Evolutionary conservation across 2,797 vertebrate species (phyloP), one percentile per base, ranked within the genome.

Genomic region (Molossus alvarezi): DNA sequence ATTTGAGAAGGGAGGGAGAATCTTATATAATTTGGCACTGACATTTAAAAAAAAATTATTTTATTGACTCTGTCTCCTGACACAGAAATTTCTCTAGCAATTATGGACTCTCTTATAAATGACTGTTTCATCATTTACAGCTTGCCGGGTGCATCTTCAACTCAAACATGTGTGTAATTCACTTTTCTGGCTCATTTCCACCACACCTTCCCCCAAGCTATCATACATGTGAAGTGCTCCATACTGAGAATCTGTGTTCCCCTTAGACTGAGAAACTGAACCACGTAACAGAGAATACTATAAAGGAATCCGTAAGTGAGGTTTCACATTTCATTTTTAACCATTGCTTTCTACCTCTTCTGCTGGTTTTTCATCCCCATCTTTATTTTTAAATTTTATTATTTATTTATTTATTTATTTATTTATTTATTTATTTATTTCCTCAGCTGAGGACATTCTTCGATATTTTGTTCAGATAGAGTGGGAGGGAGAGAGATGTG

Each of bases 11-110:
- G 71, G 62, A 94, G 51, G 95, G 95, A 87, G 93, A 90, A 95
- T 13, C 55, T 82, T 90, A 90, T 45, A 65, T 75, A 90, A 82
- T 71, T 96, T 95, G 0, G 1, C 0, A 88, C 69, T 92, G 41
- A 90, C 53, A 82, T 37, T 87, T 97, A 18, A 57, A 2, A 21
- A 21, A 23, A 90, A 79, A 69, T 85, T 72, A 90, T 92, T 51
- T 92, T 97, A 98, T 97, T 96, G 84, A 93, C 94, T 97, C 95
- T 97, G 92, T 98, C 90, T 93, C 94, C 11, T 18, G 13, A 86
- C 98, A 94, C 93, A 97, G 71, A 98, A 97, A 97, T 98, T 97
- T 83, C 91, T 97, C 79, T 82, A 96, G 92, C 94, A 97, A 96
- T 98, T 98, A 93, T 60, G 85, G 84, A 79, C 72, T 95, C 84